Base-by-base conservation (phyloP, 2,888 invertebrate species). In the Sphaerophoria taeniata region DNA sequence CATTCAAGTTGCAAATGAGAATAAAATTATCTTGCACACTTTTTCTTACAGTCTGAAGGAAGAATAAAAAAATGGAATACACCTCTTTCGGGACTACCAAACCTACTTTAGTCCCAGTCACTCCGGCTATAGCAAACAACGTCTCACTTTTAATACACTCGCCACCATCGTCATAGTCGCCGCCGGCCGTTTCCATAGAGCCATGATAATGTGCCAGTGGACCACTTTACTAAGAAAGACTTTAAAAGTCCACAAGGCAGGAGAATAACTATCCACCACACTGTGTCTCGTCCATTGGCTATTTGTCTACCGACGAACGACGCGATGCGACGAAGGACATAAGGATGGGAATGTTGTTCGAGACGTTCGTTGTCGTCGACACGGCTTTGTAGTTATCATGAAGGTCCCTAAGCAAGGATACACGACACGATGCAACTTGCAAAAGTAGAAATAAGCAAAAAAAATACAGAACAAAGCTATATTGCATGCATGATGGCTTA, bases 1-100 rank as follows among this genome's bases (percentile, higher is more conserved):
- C 76, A 53, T 73, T 60, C 45, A 47, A 63, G 63, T 73, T 85
- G 85, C 81, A 85, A 85, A 85, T 85, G 85, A 77, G 71, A 61
- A 31, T 71, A 79, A 58, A 60, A 76, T 61, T 63, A 49, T 12
- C 12, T 43, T 9, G 11, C 43, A 43, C 24, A 34, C 2, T 24
- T 24, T 24, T 24, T 24, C 1, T 24, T 24, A 36, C 31, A 74
- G 51, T 36, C 53, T 61, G 12, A 43, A 24, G 31, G 33, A 36
- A 49, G n/a, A 61, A 39, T 61, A 12, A 43, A 60, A 60, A 16
- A 11, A 9, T 77, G 65, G 71, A 75, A 78, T 69, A 78, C 70
- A 78, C 33, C 16, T 53, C 73, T 74, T 84, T 65, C 53, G 70
- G 58, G 34, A 12, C 70, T 24, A 24, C 2, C 24, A 2, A 24